These are phyloP conservation scores for Sardinella longiceps DNA, from an alignment of 2,797 vertebrate species.

Conservation along the genomic window DNA sequence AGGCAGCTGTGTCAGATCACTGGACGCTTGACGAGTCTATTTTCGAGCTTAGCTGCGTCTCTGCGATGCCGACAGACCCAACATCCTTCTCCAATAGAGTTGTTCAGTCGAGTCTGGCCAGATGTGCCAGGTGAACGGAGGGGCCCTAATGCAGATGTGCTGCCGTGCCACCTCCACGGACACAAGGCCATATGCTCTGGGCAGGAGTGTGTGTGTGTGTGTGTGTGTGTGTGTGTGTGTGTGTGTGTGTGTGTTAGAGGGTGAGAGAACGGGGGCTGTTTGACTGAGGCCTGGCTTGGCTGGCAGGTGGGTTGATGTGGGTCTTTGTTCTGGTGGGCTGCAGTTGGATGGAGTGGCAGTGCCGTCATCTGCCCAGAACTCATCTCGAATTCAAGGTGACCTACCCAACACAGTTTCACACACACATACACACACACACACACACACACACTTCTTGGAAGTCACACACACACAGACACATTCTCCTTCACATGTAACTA, in stretches of 20 bases:
- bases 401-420: not conserved
- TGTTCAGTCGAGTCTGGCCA: not conserved
- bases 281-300: not conserved
- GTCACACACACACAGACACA: not conserved
- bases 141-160: not conserved
- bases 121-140: not conserved
- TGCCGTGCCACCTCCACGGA: not conserved
- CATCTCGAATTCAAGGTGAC: slow-evolving; percentile 19
- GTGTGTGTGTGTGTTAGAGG: not conserved
- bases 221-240: not conserved
- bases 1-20: slow-evolving; percentile 2
- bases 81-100: not conserved
- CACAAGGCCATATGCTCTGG: not conserved
- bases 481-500: not conserved
- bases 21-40: not conserved
- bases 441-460: not conserved
- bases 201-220: not conserved
- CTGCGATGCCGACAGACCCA: not conserved
- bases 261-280: not conserved
- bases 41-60: slow-evolving; percentile 3
- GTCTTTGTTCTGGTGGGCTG: not conserved
- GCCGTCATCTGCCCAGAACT: not conserved
- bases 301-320: slow-evolving; percentile 4
- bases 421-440: not conserved
- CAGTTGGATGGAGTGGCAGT: not conserved